Base-by-base conservation (phyloP, 1,140 invertebrate species). In the Musca domestica region DNA sequence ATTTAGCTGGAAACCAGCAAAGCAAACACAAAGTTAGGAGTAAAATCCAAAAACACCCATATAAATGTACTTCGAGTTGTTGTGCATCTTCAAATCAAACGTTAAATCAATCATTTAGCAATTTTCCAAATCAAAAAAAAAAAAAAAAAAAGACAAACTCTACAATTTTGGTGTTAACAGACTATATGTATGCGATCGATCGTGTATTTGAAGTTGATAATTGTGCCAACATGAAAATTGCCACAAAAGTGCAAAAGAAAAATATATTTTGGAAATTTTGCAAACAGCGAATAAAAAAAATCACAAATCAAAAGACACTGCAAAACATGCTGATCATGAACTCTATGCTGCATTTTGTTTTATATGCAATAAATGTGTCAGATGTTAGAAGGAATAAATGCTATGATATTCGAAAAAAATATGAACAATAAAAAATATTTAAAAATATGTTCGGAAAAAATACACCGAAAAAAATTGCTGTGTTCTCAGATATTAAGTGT, bases 251-350 rank as follows among this genome's bases (percentile, higher is more conserved):
- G 23, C 12, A 23, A 9, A 27, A 10, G 34, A 7, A 66, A 41
- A 66, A 41, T 15, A 67, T 49, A 67, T 49, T 49, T 19, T 27
- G 19, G 19, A 10, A 54, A 51, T 46, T 49, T 25, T 15, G 61
- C 19, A 19, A 67, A 67, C 20, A 51, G 23, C n/a, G 67, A 63
- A 48, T 30, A 71, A 64, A 69, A 70, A 51, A 61, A 70, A 68
- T 58, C 63, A 74, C 19, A 19, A 30, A 54, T 34, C 20, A 46
- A 30, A 66, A 54, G 54, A 12, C 47, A 48, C 46, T 25, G 22
- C n/a, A 25, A 67, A 47, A 48, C 41, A 47, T n/a, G 41, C 2
- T 48, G 47, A 48, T 48, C 20, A 64, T 47, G 63, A 64, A 64
- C 63, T 64, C 66, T 17, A 27, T 25, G 25, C 23, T 34, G 17